Evolutionary conservation across 1,140 invertebrate genomes (phyloP).

Genomic region (Muscidifurax raptorellus): DNA sequence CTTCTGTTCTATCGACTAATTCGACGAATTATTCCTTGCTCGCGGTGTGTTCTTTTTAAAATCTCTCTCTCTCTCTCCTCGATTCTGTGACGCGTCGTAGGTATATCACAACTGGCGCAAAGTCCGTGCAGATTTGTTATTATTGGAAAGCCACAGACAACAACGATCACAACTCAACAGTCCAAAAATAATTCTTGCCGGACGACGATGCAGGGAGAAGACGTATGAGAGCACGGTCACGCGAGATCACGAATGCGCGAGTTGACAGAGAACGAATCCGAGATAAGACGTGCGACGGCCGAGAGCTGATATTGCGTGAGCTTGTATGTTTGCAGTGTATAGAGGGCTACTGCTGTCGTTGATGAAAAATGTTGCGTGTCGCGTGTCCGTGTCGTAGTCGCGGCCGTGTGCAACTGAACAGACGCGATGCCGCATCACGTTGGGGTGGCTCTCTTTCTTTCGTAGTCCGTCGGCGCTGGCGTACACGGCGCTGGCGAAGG

Average conservation of each 20-base stretch:
- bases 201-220: not conserved
- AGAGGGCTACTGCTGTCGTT: not conserved
- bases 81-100: not conserved
- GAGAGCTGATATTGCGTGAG: not conserved
- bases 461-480: not conserved
- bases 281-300: too few relatives aligned
- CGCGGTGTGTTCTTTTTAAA: not conserved
- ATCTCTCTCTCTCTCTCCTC: not conserved
- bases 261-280: too few relatives aligned
- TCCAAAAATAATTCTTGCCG: not conserved
- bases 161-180: not conserved
- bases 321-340: not conserved
- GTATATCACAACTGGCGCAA: not conserved
- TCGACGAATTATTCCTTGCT: too few relatives aligned
- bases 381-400: slow-evolving; percentile 72
- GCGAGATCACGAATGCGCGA: not conserved
- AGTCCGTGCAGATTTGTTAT: not conserved
- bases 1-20: not conserved
- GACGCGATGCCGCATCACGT: slow-evolving; percentile 64
- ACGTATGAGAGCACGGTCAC: not conserved
- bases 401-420: slow-evolving; percentile 74
- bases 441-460: slow-evolving; percentile 67
- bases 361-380: slow-evolving; percentile 12
- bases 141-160: too few relatives aligned
- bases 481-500: not conserved